Evolutionary conservation across 2,113 vertebrate species (phyloP), one percentile per base, ranked within the genome.

Genomic region (Pavo muticus): DNA sequence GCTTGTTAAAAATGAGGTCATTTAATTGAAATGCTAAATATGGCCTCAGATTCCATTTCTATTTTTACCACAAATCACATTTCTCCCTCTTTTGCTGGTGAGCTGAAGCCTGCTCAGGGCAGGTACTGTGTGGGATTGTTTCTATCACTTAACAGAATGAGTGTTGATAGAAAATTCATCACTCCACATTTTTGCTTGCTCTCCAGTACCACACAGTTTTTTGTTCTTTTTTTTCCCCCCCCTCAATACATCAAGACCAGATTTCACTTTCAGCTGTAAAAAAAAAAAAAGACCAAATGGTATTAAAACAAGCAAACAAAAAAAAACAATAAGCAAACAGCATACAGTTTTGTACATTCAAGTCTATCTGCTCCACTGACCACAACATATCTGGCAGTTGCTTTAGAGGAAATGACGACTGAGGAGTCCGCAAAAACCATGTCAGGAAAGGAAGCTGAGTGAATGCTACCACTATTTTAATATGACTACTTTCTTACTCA

Each of bases 11-110:
- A 96, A 94, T 64, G 52, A 96, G 69, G 88, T 95, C 87, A 95
- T 83, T 90, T 88, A 88, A 95, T 75, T 95, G 83, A 94, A 94
- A 91, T 91, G 90, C 79, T 95, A 90, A 90, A 93, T 86, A 78
- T 5, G 35, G 61, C n/a, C 73, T 60, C 60, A 70, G 75, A 91
- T 90, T 88, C 12, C 8, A 84, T 65, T 91, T 91, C 90, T 94
- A 90, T 93, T 93, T 96, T 94, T 93, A 84, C 23, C 65, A 61
- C 60, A 94, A 94, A 90, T 60, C 91, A 59, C 17, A 64, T 72
- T 88, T 88, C 94, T 59, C 16, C 10, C 50, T 83, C 35, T 12
- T n/a, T 88, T 82, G 65, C 32, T 68, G 60, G 21, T 71, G 54
- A 94, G 64, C 25, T 83, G 60, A 82, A 88, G 11, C 54, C 40